Evolutionary conservation across 2,888 invertebrate genomes (phyloP).

Genomic region (Celastrina argiolus): DNA sequence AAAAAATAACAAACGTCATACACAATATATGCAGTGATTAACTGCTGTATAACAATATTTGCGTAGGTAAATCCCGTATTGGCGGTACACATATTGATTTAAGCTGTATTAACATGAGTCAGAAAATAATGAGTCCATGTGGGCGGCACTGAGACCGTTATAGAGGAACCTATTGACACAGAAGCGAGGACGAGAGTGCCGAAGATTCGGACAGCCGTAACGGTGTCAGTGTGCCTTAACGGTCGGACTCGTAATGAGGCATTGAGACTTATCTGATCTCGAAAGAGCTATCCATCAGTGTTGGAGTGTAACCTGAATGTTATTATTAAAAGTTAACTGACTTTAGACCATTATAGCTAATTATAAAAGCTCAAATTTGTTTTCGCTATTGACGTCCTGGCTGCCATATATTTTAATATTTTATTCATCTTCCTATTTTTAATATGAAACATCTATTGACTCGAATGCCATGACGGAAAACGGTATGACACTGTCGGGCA

Average conservation of each 20-base stretch:
- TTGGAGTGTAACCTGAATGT: background rate
- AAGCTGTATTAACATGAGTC: slow-evolving; percentile 18
- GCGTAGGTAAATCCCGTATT: slow-evolving; percentile 1
- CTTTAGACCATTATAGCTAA: background rate
- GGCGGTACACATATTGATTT: background rate
- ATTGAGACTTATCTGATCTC: slow-evolving; percentile 19
- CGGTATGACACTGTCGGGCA: no score
- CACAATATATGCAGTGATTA: background rate
- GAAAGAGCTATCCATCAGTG: background rate
- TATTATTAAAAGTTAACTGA: background rate
- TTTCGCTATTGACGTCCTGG: no score
- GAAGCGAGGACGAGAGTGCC: slow-evolving; percentile 26
- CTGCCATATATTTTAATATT: no score
- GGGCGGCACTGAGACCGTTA: slow-evolving; percentile 27
- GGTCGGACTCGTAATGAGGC: slow-evolving; percentile 46
- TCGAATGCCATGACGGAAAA: no score
- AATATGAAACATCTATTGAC: no score
- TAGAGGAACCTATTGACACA: slow-evolving; percentile 32
- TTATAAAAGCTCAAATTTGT: background rate
- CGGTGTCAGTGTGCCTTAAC: slow-evolving; percentile 69
- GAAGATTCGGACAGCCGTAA: slow-evolving; percentile 48
- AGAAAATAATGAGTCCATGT: slow-evolving; percentile 19
- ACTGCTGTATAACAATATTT: background rate
- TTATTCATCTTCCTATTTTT: no score
- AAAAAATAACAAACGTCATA: no score